Evolutionary conservation across 2,888 invertebrate species (phyloP).

Genomic region (Drosophila paramelanica): DNA sequence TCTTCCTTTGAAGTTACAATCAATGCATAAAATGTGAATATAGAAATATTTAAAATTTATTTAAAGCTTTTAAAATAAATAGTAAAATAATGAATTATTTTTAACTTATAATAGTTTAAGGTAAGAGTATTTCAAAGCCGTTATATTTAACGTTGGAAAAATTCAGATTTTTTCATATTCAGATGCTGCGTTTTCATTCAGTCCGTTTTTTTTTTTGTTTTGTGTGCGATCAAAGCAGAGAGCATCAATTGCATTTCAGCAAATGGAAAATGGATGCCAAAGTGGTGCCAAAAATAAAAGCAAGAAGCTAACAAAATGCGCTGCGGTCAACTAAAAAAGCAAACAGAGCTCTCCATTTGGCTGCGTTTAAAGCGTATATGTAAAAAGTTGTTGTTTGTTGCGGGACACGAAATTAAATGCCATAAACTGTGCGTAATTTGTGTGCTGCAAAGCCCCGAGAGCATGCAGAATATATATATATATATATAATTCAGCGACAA

Average conservation of each 20-base stretch:
- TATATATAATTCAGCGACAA: conserved; percentile 59
- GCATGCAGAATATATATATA: conserved; percentile 45
- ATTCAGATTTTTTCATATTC: not conserved
- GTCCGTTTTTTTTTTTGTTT: not conserved
- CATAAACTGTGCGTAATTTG: conserved; percentile 64
- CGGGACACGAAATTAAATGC: conserved; percentile 56
- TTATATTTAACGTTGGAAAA: not conserved
- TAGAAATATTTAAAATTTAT: too few species aligned
- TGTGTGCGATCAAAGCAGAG: conserved; percentile 9
- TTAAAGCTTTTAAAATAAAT: too few species aligned
- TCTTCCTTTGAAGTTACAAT: too few species aligned
- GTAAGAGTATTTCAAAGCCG: conserved; percentile 8
- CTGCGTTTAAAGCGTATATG: conserved; percentile 42
- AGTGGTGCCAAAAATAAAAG: not conserved
- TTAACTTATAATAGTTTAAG: too few species aligned
- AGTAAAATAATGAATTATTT: too few species aligned
- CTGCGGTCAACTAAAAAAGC: conserved; percentile 23
- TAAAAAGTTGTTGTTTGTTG: conserved; percentile 31
- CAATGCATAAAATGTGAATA: too few species aligned
- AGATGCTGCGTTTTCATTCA: not conserved
- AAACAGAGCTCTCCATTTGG: conserved; percentile 16
- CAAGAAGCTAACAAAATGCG: conserved; percentile 9
- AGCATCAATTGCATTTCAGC: conserved; percentile 21
- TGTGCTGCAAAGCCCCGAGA: conserved; percentile 13
- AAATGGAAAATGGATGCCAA: conserved; percentile 9